A percentile compares a stretch with the other conserved stretches of the same genome.
phyloP scores from a whole-genome alignment of 92 coral and sea anemone species.

The Heliopora coerulea region DNA sequence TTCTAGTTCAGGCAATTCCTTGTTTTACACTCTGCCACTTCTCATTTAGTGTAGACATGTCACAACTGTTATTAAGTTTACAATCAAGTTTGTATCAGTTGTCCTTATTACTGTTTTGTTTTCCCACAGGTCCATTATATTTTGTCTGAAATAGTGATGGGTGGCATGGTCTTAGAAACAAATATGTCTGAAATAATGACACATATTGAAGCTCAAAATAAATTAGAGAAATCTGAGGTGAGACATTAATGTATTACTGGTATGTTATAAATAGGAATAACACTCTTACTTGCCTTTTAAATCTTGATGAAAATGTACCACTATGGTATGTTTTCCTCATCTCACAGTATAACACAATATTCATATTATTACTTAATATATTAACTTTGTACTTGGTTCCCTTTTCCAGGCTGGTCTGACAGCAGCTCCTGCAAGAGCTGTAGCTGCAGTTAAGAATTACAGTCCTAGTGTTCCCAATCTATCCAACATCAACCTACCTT shows the following conservation, averaged over 20 bases:
- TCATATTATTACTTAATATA: too few species aligned
- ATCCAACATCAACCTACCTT: constrained; percentile 67
- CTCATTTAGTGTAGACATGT: too few species aligned
- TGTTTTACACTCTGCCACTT: too few species aligned
- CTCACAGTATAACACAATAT: too few species aligned
- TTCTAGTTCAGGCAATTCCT: too few species aligned
- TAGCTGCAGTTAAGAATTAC: constrained; percentile 93
- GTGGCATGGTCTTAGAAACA: constrained; percentile 99
- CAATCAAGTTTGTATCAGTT: too few species aligned
- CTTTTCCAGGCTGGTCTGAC: constrained; percentile 79
- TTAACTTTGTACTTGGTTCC: neutral
- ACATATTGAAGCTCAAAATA: constrained; percentile 92
- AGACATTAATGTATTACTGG: constrained; percentile 37
- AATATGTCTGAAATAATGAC: constrained; percentile 98
- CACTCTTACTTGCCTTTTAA: too few species aligned
- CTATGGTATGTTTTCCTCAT: too few species aligned
- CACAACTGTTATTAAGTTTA: too few species aligned
- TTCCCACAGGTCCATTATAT: constrained; percentile 76
- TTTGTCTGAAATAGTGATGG: constrained; percentile 93
- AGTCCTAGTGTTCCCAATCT: constrained; percentile 73
- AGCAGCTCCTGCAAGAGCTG: constrained; percentile 97
- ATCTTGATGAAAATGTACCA: too few species aligned
- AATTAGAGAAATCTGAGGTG: constrained; percentile 96
- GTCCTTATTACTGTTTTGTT: neutral
- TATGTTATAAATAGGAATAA: too few species aligned